Evolutionary conservation across 1,140 invertebrate species (phyloP).

Genomic region (Brevipalpus yothersi): DNA sequence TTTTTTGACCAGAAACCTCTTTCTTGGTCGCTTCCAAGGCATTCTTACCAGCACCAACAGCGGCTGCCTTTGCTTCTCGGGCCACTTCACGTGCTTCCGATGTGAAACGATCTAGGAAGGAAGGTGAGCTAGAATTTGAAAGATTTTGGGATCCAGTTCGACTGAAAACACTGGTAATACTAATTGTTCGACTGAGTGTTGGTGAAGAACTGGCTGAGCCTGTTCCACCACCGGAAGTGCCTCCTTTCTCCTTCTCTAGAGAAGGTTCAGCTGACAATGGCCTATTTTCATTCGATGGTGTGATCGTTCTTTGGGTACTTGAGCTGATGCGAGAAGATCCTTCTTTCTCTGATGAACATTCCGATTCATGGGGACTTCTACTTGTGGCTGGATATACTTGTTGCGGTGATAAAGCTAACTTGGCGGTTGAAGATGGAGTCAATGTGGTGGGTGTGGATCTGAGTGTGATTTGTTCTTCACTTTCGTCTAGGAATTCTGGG

Average conservation of each 20-base stretch:
- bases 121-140: neutral
- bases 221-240: neutral
- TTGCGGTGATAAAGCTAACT: slow-evolving; percentile 10
- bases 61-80: slow-evolving; percentile 54
- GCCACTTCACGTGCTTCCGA: slow-evolving; percentile 65
- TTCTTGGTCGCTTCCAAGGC: slow-evolving; percentile 53
- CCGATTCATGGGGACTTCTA: neutral
- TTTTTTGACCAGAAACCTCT: slow-evolving; percentile 2
- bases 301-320: neutral
- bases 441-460: slow-evolving; percentile 5
- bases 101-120: slow-evolving; percentile 33
- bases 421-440: slow-evolving; percentile 10
- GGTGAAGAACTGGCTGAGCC: slow-evolving; percentile 6
- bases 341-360: neutral
- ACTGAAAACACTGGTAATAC: slow-evolving; percentile 12
- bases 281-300: neutral
- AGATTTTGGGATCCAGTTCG: slow-evolving; percentile 5
- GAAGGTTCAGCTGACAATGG: slow-evolving; percentile 1
- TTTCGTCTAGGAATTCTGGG: neutral
- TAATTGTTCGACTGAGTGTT: slow-evolving; percentile 10
- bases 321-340: neutral
- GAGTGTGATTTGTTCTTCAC: neutral
- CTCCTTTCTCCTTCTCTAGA: neutral
- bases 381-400: slow-evolving; percentile 4
- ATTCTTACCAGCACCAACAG: slow-evolving; percentile 58